A percentile compares a stretch with the other conserved stretches of the same genome.
Conservation (phyloP, 2,888 invertebrate species). For the Dasypogon diadema region DNA sequence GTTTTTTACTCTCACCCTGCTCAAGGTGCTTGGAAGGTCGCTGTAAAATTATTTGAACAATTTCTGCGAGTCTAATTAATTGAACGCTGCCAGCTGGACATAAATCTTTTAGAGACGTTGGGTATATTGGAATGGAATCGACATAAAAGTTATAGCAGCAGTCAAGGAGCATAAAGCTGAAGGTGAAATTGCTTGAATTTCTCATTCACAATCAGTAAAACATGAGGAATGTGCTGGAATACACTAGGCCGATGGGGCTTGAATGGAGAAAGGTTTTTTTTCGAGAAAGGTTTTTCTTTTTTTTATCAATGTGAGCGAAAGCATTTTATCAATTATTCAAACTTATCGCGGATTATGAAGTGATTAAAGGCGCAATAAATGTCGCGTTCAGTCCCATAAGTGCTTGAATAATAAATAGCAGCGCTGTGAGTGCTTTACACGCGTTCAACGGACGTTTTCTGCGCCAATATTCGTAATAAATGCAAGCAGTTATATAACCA, state of each 20-base stretch:
- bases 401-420: too few relatives aligned
- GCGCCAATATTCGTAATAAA: too few relatives aligned
- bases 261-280: too few relatives aligned
- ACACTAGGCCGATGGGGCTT: too few relatives aligned
- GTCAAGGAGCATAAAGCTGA: not conserved
- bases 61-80: constrained; percentile 34
- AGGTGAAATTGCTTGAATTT: constrained; percentile 7
- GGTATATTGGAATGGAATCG: too few relatives aligned
- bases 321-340: not conserved
- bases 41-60: constrained; percentile 7
- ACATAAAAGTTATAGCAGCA: not conserved
- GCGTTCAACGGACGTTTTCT: too few relatives aligned
- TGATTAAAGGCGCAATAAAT: not conserved
- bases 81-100: constrained; percentile 3
- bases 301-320: not conserved
- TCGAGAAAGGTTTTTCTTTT: not conserved
- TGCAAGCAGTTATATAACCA: too few relatives aligned
- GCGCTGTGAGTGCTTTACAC: too few relatives aligned
- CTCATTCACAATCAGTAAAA: too few relatives aligned
- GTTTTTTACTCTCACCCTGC: not conserved
- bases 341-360: not conserved
- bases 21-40: constrained; percentile 47
- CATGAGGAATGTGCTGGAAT: too few relatives aligned
- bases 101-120: not conserved
- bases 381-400: too few relatives aligned